Conservation (phyloP, 2,888 invertebrate genomes). For the Philereme transversata region DNA sequence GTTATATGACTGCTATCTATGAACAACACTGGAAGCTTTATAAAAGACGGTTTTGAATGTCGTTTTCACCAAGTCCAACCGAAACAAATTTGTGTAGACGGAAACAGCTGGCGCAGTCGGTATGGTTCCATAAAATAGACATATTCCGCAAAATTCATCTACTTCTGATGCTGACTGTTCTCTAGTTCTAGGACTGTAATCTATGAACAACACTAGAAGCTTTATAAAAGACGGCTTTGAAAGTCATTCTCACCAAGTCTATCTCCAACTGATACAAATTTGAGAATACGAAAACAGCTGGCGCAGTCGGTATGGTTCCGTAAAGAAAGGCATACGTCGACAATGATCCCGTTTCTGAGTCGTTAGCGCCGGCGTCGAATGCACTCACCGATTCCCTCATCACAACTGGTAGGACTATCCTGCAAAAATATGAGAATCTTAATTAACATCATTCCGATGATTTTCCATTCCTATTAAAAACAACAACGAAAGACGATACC, state of each 20-base stretch:
- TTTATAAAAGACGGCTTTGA: no score
- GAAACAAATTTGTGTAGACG: not conserved
- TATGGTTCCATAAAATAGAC: not conserved
- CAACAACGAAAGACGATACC: no score
- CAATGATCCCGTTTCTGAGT: slow-evolving; percentile 90
- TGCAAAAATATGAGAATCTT: slow-evolving; percentile 54
- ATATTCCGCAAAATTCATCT: no score
- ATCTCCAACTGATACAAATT: slow-evolving; percentile 93
- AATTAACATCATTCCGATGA: no score
- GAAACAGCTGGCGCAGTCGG: not conserved
- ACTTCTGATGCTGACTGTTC: no score
- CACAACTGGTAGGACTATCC: slow-evolving; percentile 92
- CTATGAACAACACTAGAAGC: no score
- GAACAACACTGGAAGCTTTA: no score
- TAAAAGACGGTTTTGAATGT: no score
- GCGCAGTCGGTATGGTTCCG: slow-evolving; percentile 97
- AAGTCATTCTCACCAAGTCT: slow-evolving; percentile 87
- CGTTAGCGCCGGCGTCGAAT: slow-evolving; percentile 86
- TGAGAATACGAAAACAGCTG: slow-evolving; percentile 97
- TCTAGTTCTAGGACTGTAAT: no score
- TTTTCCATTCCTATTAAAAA: no score
- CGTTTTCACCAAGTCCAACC: slow-evolving; percentile 88
- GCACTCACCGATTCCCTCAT: slow-evolving; percentile 93
- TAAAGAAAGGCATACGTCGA: slow-evolving; percentile 97
- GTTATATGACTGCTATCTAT: no score